A percentile compares a stretch with the other conserved stretches of the same genome.
phyloP scores from a whole-genome alignment of 2,113 vertebrate species.

The Solea senegalensis region DNA sequence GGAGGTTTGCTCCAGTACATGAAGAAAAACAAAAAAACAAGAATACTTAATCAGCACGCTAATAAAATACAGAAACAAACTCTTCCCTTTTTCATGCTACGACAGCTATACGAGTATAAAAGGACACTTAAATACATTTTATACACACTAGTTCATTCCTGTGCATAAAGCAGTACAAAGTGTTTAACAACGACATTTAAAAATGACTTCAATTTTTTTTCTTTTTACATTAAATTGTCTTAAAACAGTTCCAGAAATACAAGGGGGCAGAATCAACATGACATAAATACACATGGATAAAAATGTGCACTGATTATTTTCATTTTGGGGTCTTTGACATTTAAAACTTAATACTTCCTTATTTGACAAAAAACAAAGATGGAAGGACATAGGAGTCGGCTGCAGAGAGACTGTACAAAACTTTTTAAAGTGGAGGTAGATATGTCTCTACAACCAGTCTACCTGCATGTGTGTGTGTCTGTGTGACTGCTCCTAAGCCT shows the following conservation, averaged over 20 bases:
- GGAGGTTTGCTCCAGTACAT: slow-evolving; percentile 1
- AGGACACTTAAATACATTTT: slow-evolving; percentile 66
- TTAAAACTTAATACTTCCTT: slow-evolving; percentile 6
- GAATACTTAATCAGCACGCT: slow-evolving; percentile 42
- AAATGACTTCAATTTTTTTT: slow-evolving; percentile 35
- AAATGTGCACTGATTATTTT: neutral
- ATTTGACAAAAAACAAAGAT: neutral
- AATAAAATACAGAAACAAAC: slow-evolving; percentile 42
- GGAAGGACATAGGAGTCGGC: slow-evolving; percentile 10
- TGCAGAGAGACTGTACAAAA: slow-evolving; percentile 46
- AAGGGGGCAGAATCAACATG: slow-evolving; percentile 8
- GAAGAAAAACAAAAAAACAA: slow-evolving; percentile 30
- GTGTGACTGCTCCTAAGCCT: slow-evolving; percentile 2
- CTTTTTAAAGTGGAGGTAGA: slow-evolving; percentile 69
- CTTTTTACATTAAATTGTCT: slow-evolving; percentile 22
- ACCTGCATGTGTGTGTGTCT: slow-evolving; percentile 22
- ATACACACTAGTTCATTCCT: slow-evolving; percentile 68
- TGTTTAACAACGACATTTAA: slow-evolving; percentile 33
- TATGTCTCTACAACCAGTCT: slow-evolving; percentile 63
- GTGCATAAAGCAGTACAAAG: slow-evolving; percentile 68
- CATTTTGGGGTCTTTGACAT: neutral
- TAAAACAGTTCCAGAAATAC: slow-evolving; percentile 35
- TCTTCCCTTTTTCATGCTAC: slow-evolving; percentile 71
- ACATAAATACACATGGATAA: slow-evolving; percentile 6
- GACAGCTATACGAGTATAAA: slow-evolving; percentile 53